Conservation (phyloP, 1,140 invertebrate species). For the Geopemphigus sp. region DNA sequence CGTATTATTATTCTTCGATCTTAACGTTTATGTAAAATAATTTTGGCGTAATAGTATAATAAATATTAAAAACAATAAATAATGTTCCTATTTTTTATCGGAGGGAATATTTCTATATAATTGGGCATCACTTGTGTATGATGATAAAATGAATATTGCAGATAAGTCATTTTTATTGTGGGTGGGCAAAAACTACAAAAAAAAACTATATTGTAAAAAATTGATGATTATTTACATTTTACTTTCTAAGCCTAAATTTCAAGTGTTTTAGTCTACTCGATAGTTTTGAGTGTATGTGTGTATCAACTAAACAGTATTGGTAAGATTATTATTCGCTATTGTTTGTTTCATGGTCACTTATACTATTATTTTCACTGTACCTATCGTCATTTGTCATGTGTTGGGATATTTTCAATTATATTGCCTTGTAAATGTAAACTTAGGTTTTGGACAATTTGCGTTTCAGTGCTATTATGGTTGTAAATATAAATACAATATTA, state of each 20-base stretch:
- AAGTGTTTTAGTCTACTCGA: background rate
- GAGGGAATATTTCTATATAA: too few relatives aligned
- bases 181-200: background rate
- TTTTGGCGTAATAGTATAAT: too few relatives aligned
- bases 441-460: too few relatives aligned
- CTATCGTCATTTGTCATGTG: background rate
- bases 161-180: constrained; percentile 11
- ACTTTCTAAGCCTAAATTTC: background rate
- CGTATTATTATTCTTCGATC: too few relatives aligned
- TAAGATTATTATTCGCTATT: background rate
- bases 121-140: constrained; percentile 3
- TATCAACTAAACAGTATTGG: background rate
- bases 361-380: background rate
- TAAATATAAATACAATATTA: too few relatives aligned
- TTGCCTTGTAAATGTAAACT: too few relatives aligned
- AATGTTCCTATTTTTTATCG: too few relatives aligned
- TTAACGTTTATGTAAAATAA: too few relatives aligned
- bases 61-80: too few relatives aligned
- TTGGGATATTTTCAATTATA: too few relatives aligned
- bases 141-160: background rate
- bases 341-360: background rate
- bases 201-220: background rate
- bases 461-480: too few relatives aligned
- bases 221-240: background rate
- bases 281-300: background rate